Evolutionary conservation across 2,888 invertebrate species (phyloP), one percentile per base, ranked within the genome.

Genomic region (Camptogramma bilineatum): DNA sequence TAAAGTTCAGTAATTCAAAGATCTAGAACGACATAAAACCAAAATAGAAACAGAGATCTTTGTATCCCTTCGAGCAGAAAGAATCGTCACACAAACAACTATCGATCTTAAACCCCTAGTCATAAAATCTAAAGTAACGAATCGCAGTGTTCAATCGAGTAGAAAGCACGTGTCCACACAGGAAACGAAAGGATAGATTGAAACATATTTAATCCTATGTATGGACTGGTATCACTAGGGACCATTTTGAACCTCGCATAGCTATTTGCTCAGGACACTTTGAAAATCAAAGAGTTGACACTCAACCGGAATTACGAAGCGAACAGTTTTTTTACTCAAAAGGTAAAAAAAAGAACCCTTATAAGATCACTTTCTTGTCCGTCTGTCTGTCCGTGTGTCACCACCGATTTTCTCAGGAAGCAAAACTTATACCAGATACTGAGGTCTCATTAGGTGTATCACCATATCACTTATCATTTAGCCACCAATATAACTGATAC

Each of bases 221-320:
- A 51, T 54, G 31, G 58, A 46, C n/a, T 24, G 10, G 31, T 46
- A 47, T 44, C 50, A 19, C 16, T 13, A 44, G 59, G 51, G 34
- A 54, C 50, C 4, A 10, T 59, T n/a, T 34, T 18, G 39, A 16
- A 21, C 51, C 39, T 34, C 42, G 24, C 17, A 39, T n/a, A 46
- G 61, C 59, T 65, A 69, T 73, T 72, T 74, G 70, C 66, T 70
- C 64, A 65, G 44, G 50, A 52, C 18, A 56, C 51, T 73, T 72
- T 58, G 72, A 71, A 68, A 74, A 44, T 16, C 17, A 44, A 16
- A 7, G 7, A 5, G 44, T 5, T 44, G 13, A 44, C 0, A 39
- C 2, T 8, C 7, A 8, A 8, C 5, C 5, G 28, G 28, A 28
- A 28, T 28, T 28, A n/a, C n/a, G n/a, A n/a, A n/a, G n/a, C n/a